Percentiles rank a stretch among this genome's conserved stretches.
phyloP scores from a whole-genome alignment of 2,113 vertebrate species.

The Cephalopterus ornatus region DNA sequence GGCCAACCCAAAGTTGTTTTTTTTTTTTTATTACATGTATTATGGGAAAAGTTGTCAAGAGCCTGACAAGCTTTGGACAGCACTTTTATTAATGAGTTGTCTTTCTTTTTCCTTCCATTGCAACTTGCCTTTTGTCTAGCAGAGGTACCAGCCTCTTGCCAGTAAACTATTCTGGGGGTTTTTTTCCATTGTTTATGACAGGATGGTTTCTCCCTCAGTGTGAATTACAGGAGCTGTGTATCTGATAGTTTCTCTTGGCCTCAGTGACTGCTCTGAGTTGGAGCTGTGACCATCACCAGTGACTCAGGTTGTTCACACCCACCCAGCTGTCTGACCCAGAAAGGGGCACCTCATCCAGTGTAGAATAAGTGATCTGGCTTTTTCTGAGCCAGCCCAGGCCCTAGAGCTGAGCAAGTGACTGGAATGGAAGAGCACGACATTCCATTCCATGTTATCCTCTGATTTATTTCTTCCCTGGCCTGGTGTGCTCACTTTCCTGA shows the following conservation, averaged over 20 bases:
- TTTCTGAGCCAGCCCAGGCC: neutral
- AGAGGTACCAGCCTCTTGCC: neutral
- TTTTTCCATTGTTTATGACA: neutral
- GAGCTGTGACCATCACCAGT: neutral
- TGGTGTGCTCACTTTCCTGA: neutral
- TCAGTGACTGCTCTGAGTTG: neutral
- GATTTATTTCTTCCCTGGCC: neutral
- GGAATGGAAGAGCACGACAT: neutral
- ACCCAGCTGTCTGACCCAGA: neutral
- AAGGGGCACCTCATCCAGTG: neutral
- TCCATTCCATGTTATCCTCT: neutral
- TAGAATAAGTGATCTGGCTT: neutral
- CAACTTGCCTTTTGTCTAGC: neutral
- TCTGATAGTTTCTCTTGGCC: neutral
- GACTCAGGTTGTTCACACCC: neutral
- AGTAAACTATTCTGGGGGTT: fast-evolving
- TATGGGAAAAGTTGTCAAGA: neutral
- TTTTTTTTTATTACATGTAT: neutral
- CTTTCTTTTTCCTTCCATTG: neutral
- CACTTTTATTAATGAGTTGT: neutral
- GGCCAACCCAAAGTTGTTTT: neutral
- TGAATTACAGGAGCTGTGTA: neutral
- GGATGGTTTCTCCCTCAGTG: neutral
- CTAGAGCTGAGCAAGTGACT: neutral
- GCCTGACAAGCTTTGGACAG: neutral